These are phyloP conservation scores for Hippopotamus amphibius DNA, from an alignment of 2,113 vertebrate genomes.

Conservation along the genomic window DNA sequence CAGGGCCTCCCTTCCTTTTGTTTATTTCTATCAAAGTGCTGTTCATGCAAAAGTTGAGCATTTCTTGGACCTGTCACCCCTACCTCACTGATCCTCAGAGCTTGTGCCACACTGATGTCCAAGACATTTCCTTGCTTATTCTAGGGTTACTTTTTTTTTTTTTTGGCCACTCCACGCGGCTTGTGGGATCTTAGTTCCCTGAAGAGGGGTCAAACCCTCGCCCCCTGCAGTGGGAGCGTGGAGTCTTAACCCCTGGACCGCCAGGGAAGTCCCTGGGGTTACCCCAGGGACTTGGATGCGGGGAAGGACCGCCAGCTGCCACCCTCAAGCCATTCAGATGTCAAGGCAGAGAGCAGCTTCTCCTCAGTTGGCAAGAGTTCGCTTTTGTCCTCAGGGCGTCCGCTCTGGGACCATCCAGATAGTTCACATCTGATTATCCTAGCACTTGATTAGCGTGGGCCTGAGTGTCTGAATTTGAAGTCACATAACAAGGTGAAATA, in stretches of 20 bases:
- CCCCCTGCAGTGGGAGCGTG: too few species aligned
- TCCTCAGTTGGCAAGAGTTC: not conserved
- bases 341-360: accelerated
- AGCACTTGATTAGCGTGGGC: not conserved
- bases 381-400: not conserved
- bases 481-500: not conserved
- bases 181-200: too few species aligned
- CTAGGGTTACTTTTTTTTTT: not conserved
- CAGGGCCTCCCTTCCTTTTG: too few species aligned
- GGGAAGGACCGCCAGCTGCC: accelerated
- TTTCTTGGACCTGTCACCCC: not conserved
- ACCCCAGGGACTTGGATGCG: too few species aligned
- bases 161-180: too few species aligned
- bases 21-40: not conserved
- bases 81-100: not conserved
- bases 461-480: not conserved
- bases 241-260: too few species aligned
- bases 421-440: not conserved
- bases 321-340: not conserved
- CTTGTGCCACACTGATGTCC: not conserved
- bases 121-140: not conserved
- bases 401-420: not conserved
- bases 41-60: accelerated
- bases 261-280: too few species aligned
- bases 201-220: too few species aligned